Percentiles rank a stretch among this genome's conserved stretches.
phyloP scores from a whole-genome alignment of 2,888 invertebrate genomes.

The Anthrax anthrax region DNA sequence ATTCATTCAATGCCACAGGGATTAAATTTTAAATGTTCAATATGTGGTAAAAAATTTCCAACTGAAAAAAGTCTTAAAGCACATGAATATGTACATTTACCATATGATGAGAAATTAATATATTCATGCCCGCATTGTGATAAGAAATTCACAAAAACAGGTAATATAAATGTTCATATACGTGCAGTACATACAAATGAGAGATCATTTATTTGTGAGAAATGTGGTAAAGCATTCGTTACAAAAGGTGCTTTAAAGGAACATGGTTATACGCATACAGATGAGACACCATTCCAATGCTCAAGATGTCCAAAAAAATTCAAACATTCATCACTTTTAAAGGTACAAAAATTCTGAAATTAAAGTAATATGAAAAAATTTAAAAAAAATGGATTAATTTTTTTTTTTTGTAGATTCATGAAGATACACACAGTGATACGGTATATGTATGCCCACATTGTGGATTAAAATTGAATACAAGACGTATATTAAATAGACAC shows the following conservation, averaged over 20 bases:
- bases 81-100: constrained; percentile 10
- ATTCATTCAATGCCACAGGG: not conserved
- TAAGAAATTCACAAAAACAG: constrained; percentile 10
- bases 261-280: constrained; percentile 37
- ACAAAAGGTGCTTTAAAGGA: constrained; percentile 37
- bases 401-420: constrained; percentile 24
- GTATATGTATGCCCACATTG: constrained; percentile 34
- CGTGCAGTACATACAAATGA: constrained; percentile 24
- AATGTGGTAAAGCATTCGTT: constrained; percentile 35
- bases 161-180: constrained; percentile 9
- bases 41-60: constrained; percentile 10
- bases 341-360: constrained; percentile 12
- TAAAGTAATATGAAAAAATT: not conserved
- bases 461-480: constrained; percentile 31
- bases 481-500: constrained; percentile 36
- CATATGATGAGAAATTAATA: constrained; percentile 1
- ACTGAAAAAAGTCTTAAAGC: constrained; percentile 6
- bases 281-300: constrained; percentile 35
- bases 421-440: constrained; percentile 33
- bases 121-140: constrained; percentile 12
- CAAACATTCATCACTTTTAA: constrained; percentile 27
- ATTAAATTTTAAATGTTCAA: constrained; percentile 1
- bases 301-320: constrained; percentile 29
- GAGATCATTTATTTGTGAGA: constrained; percentile 36
- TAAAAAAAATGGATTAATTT: too few species aligned